These are phyloP conservation scores for Falco concolor DNA, from an alignment of 2,797 vertebrate genomes.

Conservation along the genomic window DNA sequence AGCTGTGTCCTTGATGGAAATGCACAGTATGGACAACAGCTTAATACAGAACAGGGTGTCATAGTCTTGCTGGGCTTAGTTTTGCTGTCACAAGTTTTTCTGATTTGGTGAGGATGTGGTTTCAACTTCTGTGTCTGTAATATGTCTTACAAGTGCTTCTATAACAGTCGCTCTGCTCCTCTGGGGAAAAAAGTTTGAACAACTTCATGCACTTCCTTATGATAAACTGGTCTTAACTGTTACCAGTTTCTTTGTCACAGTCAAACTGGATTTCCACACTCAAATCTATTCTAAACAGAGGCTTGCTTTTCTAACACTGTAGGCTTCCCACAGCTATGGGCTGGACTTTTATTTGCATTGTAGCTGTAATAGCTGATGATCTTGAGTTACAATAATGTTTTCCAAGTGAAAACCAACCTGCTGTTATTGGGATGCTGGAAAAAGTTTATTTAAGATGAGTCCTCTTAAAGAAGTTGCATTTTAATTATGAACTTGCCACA, in stretches of 20 bases:
- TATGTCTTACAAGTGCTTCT: not conserved
- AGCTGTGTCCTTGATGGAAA: not conserved
- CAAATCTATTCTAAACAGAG: slow-evolving; percentile 19
- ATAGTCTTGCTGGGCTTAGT: not conserved
- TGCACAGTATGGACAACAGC: accelerated
- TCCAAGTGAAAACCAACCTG: not conserved
- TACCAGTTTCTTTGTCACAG: slow-evolving; percentile 1
- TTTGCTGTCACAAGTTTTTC: not conserved
- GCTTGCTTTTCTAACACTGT: not conserved
- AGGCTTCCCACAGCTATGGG: not conserved
- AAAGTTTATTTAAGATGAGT: not conserved
- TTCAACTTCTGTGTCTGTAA: not conserved
- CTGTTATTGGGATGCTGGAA: not conserved
- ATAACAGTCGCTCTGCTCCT: not conserved
- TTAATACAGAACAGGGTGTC: not conserved
- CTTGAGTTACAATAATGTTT: not conserved
- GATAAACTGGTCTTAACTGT: slow-evolving; percentile 11
- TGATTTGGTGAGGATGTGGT: accelerated
- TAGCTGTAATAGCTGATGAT: not conserved
- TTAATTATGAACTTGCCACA: not conserved
- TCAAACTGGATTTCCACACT: slow-evolving; percentile 7
- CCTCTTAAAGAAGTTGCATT: not conserved
- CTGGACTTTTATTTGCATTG: not conserved
- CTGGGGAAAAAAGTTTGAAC: not conserved
- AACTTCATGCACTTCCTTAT: not conserved